These are phyloP conservation scores for Acanthis flammea DNA, from an alignment of 2,797 vertebrate genomes.

Conservation along the genomic window DNA sequence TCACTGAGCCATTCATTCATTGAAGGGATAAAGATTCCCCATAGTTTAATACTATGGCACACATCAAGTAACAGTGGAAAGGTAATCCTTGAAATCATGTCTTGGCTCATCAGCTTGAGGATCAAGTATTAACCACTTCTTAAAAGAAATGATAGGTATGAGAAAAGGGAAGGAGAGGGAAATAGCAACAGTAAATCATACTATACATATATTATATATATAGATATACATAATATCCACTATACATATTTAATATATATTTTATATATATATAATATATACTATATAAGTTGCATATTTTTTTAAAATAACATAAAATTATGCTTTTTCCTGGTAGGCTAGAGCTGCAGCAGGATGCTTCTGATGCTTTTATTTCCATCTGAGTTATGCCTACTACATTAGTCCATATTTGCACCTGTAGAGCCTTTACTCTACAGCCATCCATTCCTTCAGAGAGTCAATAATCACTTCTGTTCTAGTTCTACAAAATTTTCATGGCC, in stretches of 20 bases:
- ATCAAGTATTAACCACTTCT: neutral
- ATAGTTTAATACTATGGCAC: neutral
- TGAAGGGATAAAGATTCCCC: neutral
- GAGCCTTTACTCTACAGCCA: neutral
- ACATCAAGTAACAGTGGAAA: neutral
- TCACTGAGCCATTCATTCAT: neutral
- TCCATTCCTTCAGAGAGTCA: neutral
- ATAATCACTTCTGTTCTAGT: neutral
- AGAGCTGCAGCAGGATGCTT: neutral
- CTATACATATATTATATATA: too few relatives aligned
- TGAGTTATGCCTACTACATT: neutral
- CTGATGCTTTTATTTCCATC: neutral
- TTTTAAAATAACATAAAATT: neutral
- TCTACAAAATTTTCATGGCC: neutral
- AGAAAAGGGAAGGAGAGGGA: neutral
- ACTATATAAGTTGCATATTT: neutral
- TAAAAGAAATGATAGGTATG: neutral
- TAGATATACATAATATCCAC: too few relatives aligned
- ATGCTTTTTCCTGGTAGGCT: neutral
- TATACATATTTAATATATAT: too few relatives aligned
- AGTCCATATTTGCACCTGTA: neutral
- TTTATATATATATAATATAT: neutral
- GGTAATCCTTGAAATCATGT: neutral
- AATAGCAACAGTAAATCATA: neutral
- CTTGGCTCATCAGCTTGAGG: neutral